A percentile compares a stretch with the other conserved stretches of the same genome.
Conservation (phyloP, 2,888 invertebrate genomes). For the Limnephilus marmoratus region DNA sequence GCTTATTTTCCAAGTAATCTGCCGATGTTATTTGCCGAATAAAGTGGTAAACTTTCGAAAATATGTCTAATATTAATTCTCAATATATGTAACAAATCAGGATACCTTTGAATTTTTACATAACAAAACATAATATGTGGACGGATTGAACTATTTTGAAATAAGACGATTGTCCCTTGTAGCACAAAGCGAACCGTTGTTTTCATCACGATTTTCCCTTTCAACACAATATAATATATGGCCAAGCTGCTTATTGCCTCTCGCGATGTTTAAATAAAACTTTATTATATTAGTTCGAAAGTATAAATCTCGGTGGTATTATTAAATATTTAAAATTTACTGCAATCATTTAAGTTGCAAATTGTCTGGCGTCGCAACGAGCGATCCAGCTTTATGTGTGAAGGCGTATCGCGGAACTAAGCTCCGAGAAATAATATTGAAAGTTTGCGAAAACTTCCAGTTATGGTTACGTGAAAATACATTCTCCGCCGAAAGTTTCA, state of each 20-base stretch:
- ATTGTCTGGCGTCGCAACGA: background rate
- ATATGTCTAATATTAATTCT: background rate
- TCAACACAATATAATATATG: background rate
- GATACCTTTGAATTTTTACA: background rate
- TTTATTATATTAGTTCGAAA: background rate
- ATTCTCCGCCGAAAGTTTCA: slow-evolving; percentile 25
- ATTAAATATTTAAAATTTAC: background rate
- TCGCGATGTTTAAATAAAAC: background rate
- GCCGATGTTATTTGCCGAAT: background rate
- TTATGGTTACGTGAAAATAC: slow-evolving; percentile 50
- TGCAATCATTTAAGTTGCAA: background rate
- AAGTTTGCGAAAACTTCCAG: slow-evolving; percentile 46
- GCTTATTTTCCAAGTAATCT: background rate
- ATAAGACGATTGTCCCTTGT: background rate
- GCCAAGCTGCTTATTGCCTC: background rate
- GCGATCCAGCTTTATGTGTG: slow-evolving; percentile 3
- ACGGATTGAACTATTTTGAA: background rate
- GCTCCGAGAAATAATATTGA: slow-evolving; percentile 43
- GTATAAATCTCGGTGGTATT: background rate
- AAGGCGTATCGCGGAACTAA: slow-evolving; percentile 21
- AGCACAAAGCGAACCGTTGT: background rate
- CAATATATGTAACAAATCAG: background rate
- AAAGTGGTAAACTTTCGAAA: background rate
- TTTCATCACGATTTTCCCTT: background rate
- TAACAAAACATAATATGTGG: background rate